Evolutionary conservation across 2,888 invertebrate species (phyloP).

Genomic region (Oegoconia quadripuncta): DNA sequence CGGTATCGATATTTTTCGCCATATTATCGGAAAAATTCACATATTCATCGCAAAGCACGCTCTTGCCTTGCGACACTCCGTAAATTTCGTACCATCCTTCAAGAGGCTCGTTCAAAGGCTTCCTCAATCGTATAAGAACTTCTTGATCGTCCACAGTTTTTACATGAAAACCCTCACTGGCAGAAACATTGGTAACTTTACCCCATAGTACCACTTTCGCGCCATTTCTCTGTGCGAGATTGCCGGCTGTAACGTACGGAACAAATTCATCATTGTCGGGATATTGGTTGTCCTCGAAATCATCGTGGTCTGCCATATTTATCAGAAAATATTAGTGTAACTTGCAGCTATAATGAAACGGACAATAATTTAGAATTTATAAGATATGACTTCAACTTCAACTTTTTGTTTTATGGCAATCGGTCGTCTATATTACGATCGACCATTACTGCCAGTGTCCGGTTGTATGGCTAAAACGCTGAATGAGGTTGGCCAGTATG

Average conservation of each 20-base stretch:
- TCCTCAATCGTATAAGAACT: slow-evolving; percentile 56
- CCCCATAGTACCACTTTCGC: slow-evolving; percentile 71
- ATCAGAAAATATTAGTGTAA: no score
- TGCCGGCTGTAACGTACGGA: slow-evolving; percentile 70
- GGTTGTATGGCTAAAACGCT: no score
- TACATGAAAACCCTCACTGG: slow-evolving; percentile 64
- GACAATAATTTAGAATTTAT: no score
- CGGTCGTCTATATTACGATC: no score
- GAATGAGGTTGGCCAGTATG: no score
- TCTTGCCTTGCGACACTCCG: slow-evolving; percentile 67
- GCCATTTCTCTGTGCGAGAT: slow-evolving; percentile 64
- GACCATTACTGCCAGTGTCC: no score
- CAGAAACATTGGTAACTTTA: slow-evolving; percentile 65
- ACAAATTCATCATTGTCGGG: slow-evolving; percentile 71
- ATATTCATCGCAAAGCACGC: slow-evolving; percentile 67
- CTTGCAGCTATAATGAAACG: no score
- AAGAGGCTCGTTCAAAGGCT: slow-evolving; percentile 57
- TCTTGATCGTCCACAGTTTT: slow-evolving; percentile 72
- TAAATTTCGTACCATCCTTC: slow-evolving; percentile 74
- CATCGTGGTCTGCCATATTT: slow-evolving; percentile 64
- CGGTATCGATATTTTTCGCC: slow-evolving; percentile 60
- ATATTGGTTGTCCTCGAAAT: slow-evolving; percentile 67
- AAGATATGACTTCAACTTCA: background rate
- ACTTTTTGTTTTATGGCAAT: background rate
- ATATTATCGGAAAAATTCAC: slow-evolving; percentile 58